Base-by-base conservation (phyloP, 53 echinoderm and acorn worm genomes). In the Actinopyga echinites region DNA sequence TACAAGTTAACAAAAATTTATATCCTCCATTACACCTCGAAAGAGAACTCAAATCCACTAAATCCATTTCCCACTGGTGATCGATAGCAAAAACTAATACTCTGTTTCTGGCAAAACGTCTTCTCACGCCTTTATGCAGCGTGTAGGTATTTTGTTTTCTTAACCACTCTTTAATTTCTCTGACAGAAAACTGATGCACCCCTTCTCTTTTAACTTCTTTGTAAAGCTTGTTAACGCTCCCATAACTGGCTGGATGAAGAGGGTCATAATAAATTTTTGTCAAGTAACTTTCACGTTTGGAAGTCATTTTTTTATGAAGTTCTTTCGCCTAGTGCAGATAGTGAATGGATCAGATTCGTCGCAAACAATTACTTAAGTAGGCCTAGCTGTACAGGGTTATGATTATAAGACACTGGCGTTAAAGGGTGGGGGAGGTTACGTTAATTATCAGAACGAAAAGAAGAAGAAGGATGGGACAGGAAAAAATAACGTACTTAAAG, bases 1-100 rank as follows among this genome's bases (percentile, higher is more conserved):
- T 91, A 49, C 91, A 87, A 66, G 87, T 91, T 79, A 91, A 20
- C 31, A 91, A 25, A 68, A 79, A 91, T 30, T 62, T 83, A 32
- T 60, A 78, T 4, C 71, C 69, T 23, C 19, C 25, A 77, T 91
- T 91, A 32, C 57, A 78, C 0, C 61, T 28, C 1, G 80, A 58
- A 13, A 91, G 4, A 29, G 68, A 65, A 3, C 60, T 19, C 19
- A 87, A 8, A 32, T 92, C 89, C 10, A 66, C 80, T 71, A 92
- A 26, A 57, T 92, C 92, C 30, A 89, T 30, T 60, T 93, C 84
- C 65, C 78, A 85, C 53, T 59, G 42, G 61, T 87, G 43, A 66
- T 87, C 89, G 0, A 83, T 79, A 9, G 59, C 84, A 71, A 64
- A 74, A 19, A 60, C 87, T 8, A 93, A n/a, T 19, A 84, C 79